phyloP scores from a whole-genome alignment of 1,140 invertebrate genomes.

The Caenorhabditis briggsae region DNA sequence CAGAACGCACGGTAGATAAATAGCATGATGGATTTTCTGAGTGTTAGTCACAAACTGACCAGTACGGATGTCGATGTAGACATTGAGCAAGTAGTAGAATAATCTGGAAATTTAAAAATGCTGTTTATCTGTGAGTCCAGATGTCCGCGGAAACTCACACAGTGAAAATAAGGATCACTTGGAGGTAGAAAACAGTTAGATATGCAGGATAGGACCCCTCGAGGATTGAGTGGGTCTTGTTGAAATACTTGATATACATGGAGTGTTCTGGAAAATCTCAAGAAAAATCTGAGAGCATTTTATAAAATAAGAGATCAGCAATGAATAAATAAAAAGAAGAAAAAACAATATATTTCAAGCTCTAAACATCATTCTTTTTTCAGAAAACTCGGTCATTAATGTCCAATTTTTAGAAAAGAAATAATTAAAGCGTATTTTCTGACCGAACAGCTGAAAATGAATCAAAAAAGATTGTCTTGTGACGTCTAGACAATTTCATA shows the following conservation, averaged over 20 bases:
- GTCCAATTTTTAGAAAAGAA: too few relatives aligned
- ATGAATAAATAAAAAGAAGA: too few relatives aligned
- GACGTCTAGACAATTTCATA: too few relatives aligned
- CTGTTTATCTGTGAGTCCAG: neutral
- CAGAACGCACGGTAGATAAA: constrained; percentile 28
- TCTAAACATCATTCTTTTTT: too few relatives aligned
- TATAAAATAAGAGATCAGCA: too few relatives aligned
- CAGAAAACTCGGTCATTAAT: too few relatives aligned
- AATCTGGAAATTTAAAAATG: neutral
- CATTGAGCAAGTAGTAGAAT: constrained; percentile 35
- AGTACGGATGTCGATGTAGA: constrained; percentile 1
- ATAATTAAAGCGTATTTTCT: too few relatives aligned
- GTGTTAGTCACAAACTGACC: constrained; percentile 12
- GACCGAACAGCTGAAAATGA: too few relatives aligned
- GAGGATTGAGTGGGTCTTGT: constrained; percentile 10
- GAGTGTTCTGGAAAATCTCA: neutral
- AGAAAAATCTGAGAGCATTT: too few relatives aligned
- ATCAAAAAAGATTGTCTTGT: too few relatives aligned
- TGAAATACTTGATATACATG: constrained; percentile 52
- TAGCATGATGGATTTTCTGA: constrained; percentile 41
- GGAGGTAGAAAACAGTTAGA: neutral
- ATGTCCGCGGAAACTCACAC: neutral
- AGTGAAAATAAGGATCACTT: neutral
- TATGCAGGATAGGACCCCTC: neutral
- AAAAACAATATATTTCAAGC: too few relatives aligned